phyloP scores from a whole-genome alignment of 2,113 vertebrate genomes.

The Cebidichthys violaceus region DNA sequence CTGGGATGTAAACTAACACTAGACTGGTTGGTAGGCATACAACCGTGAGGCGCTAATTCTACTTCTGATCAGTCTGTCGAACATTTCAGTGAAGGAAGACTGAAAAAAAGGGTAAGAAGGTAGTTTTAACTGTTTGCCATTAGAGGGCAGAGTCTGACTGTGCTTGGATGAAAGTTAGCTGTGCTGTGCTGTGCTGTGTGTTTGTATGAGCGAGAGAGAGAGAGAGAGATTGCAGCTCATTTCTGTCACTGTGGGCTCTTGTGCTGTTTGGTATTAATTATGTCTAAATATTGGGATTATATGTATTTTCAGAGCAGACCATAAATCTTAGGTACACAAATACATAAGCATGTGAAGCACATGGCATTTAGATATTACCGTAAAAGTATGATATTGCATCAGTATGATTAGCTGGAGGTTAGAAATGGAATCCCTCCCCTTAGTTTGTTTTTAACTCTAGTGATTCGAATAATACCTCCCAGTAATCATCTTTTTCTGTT shows the following conservation, averaged over 20 bases:
- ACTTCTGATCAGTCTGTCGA: neutral
- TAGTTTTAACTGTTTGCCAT: constrained; percentile 50
- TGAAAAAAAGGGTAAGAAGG: neutral
- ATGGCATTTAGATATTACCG: constrained; percentile 9
- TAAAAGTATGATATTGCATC: neutral
- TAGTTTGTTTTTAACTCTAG: neutral
- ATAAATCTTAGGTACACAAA: neutral
- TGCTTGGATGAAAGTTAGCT: neutral
- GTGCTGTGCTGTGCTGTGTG: neutral
- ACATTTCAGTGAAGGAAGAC: neutral
- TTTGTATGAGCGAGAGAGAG: neutral
- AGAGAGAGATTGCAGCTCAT: neutral
- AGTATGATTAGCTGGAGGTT: neutral
- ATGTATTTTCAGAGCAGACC: constrained; percentile 23
- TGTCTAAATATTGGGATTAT: constrained; percentile 11
- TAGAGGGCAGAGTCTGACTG: constrained; percentile 73
- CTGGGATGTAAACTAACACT: too few species aligned
- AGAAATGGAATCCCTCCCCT: neutral
- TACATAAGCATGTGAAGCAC: constrained; percentile 1
- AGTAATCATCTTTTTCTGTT: neutral
- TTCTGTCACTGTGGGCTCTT: constrained; percentile 17
- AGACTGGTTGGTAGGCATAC: too few species aligned
- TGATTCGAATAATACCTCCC: neutral
- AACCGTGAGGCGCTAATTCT: too few species aligned
- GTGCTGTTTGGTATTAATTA: constrained; percentile 9